Evolutionary conservation across 2,888 invertebrate genomes (phyloP).

Genomic region (Blastobasis lacticolella): DNA sequence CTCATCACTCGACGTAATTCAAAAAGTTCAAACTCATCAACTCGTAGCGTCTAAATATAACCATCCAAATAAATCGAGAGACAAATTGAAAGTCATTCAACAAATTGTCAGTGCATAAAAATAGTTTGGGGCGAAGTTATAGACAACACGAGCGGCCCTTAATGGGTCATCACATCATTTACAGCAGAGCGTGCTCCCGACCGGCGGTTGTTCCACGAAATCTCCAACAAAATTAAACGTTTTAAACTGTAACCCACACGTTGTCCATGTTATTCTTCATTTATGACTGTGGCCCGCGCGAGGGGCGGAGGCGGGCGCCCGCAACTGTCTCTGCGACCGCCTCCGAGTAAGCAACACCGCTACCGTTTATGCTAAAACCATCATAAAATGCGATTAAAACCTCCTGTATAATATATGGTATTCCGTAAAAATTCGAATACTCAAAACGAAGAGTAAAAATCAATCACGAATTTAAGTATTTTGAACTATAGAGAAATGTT

Average conservation of each 20-base stretch:
- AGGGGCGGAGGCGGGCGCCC: conserved; percentile 11
- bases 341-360: too few species aligned
- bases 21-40: too few species aligned
- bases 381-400: too few species aligned
- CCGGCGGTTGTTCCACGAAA: conserved; percentile 38
- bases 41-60: too few species aligned
- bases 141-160: conserved; percentile 39
- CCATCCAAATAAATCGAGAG: background rate
- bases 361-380: too few species aligned
- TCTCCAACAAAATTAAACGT: conserved; percentile 53
- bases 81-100: conserved; percentile 4
- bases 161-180: conserved; percentile 30
- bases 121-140: background rate
- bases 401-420: too few species aligned
- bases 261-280: conserved; percentile 33
- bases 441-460: too few species aligned
- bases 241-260: conserved; percentile 46
- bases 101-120: background rate
- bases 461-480: too few species aligned
- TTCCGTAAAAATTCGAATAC: too few species aligned
- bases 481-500: too few species aligned
- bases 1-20: too few species aligned
- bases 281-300: conserved; percentile 10
- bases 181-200: conserved; percentile 15
- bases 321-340: too few species aligned